Percentiles rank a stretch among this genome's conserved stretches.
Conservation (phyloP, 2,797 vertebrate genomes). For the Alcedo quadribrachys region DNA sequence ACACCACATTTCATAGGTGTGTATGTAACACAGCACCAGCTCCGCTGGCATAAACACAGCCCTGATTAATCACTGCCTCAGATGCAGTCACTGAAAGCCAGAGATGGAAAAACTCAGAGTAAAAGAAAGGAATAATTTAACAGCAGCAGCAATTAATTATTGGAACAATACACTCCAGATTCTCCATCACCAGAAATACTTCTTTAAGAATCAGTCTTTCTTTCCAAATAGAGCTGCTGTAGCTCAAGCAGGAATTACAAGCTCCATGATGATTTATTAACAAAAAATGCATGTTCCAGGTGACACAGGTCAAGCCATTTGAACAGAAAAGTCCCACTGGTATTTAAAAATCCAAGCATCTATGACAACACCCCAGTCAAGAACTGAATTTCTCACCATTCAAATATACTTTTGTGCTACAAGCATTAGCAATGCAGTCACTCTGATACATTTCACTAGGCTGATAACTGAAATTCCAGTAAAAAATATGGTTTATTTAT, state of each 20-base stretch:
- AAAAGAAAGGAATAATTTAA: neutral
- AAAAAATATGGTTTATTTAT: conserved; percentile 35
- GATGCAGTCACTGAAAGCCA: neutral
- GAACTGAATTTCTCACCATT: neutral
- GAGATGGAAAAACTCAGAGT: neutral
- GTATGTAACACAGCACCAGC: neutral
- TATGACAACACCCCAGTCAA: neutral
- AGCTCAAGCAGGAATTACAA: neutral
- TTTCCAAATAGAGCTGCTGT: neutral
- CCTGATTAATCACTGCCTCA: neutral
- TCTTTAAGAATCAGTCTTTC: neutral
- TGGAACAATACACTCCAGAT: neutral
- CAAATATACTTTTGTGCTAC: neutral
- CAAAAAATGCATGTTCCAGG: neutral
- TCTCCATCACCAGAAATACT: neutral
- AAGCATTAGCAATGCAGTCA: neutral
- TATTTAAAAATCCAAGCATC: neutral
- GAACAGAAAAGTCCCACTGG: neutral
- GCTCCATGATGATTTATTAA: neutral
- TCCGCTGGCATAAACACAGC: neutral
- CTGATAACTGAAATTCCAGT: conserved; percentile 1
- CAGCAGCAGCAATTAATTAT: neutral
- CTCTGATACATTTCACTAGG: neutral
- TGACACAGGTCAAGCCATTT: neutral
- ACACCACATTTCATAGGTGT: neutral